Conservation (phyloP, 1,140 invertebrate genomes). For the Pogonognathellus flavescens region DNA sequence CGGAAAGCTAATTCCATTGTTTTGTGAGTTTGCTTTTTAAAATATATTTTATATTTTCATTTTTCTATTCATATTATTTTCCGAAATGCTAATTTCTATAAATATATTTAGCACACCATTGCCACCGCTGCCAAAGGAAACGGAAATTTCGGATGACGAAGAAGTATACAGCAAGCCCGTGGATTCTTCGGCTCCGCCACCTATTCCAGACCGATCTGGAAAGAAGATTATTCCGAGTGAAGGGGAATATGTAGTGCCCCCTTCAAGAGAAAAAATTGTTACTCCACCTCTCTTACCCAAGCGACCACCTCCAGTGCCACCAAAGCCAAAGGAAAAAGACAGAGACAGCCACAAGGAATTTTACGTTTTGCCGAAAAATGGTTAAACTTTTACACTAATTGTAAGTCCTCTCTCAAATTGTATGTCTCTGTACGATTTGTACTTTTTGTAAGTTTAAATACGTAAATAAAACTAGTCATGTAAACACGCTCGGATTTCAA, state of each 20-base stretch:
- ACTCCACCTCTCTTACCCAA: slow-evolving; percentile 61
- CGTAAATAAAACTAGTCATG: slow-evolving; percentile 28
- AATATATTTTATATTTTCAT: not conserved
- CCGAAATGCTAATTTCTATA: too few species aligned
- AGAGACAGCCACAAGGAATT: slow-evolving; percentile 24
- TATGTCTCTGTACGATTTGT: not conserved
- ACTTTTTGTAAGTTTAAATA: not conserved
- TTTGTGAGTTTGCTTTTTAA: slow-evolving; percentile 56
- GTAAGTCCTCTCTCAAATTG: too few species aligned
- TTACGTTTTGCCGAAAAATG: slow-evolving; percentile 30
- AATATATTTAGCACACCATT: slow-evolving; percentile 78
- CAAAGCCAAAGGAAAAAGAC: slow-evolving; percentile 58
- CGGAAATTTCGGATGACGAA: slow-evolving; percentile 73
- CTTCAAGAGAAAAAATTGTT: slow-evolving; percentile 19
- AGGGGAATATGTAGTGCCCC: slow-evolving; percentile 65
- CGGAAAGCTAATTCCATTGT: slow-evolving; percentile 48
- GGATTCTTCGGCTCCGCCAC: slow-evolving; percentile 64
- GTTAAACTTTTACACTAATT: not conserved
- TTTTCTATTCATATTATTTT: too few species aligned
- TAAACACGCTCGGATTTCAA: too few species aligned
- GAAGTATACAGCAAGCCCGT: slow-evolving; percentile 78
- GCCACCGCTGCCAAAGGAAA: slow-evolving; percentile 25
- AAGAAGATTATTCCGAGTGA: slow-evolving; percentile 26
- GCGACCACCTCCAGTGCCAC: slow-evolving; percentile 62
- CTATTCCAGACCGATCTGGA: slow-evolving; percentile 54